Base-by-base conservation (phyloP, 2,888 invertebrate species). In the Ochropleura leucogaster region DNA sequence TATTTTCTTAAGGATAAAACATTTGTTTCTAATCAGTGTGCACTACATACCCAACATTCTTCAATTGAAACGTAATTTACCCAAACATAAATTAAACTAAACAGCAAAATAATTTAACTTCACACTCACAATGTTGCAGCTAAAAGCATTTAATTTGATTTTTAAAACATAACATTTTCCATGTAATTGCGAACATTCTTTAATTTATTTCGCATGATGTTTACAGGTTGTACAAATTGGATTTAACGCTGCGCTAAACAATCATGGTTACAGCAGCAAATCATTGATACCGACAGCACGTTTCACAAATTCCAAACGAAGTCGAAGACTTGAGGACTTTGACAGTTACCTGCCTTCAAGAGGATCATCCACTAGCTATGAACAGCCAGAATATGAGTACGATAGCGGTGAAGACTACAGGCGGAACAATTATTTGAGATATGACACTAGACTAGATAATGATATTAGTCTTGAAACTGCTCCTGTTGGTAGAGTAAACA, bases 191-290 rank as follows among this genome's bases (percentile, higher is more conserved):
- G 10, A 12, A 68, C 57, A 51, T 9, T 16, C 60, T 72, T 64
- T 76, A 68, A 82, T 82, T 84, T 84, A 10, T 51, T 68, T 46
- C 51, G 47, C 40, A 68, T 84, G 81, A 59, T 18, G 60, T 76
- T 82, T 67, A 64, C 85, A 82, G 82, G n/a, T 81, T 68, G 68
- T 82, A 68, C 85, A 82, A 82, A 84, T 82, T 81, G 82, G 60
- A 84, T 81, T 81, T 69, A 69, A 63, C 51, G 40, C 57, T 8
- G 82, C 77, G 6, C 67, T 76, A 30, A 68, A 81, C 51, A 63
- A 64, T 47, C 65, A 42, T 10, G 66, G 20, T 53, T 30, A 71
- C 47, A 57, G 18, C 44, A 30, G 53, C 42, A 84, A 53, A 14
- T 14, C 18, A 40, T 20, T 67, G 66, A 74, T 57, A 40, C 47